A percentile compares a stretch with the other conserved stretches of the same genome.
These are phyloP conservation scores for Syrphus vitripennis DNA, from an alignment of 2,888 invertebrate species.

Conservation along the genomic window DNA sequence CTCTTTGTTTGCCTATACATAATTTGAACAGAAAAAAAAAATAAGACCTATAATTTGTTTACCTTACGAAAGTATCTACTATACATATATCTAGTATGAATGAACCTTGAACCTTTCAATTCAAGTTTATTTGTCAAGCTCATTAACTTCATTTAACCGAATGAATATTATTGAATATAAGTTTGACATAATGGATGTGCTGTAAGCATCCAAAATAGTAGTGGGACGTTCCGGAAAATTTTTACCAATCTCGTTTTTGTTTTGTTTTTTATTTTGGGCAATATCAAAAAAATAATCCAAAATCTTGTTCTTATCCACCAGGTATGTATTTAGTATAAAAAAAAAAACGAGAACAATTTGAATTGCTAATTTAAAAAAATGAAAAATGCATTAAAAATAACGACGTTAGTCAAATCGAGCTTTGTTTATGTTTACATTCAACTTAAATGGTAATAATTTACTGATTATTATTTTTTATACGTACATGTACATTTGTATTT, in stretches of 20 bases:
- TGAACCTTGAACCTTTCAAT: slow-evolving; percentile 10
- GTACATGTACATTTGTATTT: neutral
- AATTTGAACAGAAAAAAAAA: neutral
- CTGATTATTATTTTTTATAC: neutral
- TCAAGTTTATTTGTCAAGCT: neutral
- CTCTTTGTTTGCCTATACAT: neutral
- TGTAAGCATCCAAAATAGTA: neutral
- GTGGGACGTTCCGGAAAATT: neutral
- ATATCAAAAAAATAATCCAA: neutral
- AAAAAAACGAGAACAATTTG: neutral
- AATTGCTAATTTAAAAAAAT: neutral
- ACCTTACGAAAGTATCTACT: neutral
- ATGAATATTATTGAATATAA: neutral
- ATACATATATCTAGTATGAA: too few species aligned
- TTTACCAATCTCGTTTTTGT: neutral
- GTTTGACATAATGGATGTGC: neutral
- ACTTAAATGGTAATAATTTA: neutral
- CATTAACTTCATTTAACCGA: neutral
- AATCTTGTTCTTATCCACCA: neutral
- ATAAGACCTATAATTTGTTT: neutral
- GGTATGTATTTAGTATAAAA: too few species aligned
- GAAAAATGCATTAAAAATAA: neutral
- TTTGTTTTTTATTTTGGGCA: neutral
- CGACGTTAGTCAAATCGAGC: neutral
- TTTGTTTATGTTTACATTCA: neutral